Evolutionary conservation across 2,888 invertebrate species (phyloP), one percentile per base, ranked within the genome.

Genomic region (Diaperis boleti): DNA sequence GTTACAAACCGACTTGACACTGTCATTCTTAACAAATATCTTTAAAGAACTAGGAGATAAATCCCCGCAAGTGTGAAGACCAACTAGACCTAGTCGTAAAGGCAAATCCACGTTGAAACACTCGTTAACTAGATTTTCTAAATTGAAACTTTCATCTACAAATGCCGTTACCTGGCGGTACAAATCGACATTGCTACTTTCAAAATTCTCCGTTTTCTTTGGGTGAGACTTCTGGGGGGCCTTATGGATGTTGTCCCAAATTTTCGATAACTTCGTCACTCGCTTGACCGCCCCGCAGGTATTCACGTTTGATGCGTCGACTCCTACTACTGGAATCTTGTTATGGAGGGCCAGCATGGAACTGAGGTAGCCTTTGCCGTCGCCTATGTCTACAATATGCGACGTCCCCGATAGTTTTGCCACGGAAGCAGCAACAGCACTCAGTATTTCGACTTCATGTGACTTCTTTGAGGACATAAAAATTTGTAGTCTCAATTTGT

Each of bases 31-130:
- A 2, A 83, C 76, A 76, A 94, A 96, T 8, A 92, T 83, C 64
- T 87, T 86, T 0, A 95, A 81, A 33, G 89, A 89, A 7, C 88
- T 87, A 1, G 92, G 83, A 0, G 92, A 90, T 3, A 96, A 82
- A 81, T 92, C 89, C 0, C 96, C 96, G 79, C 96, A 96, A 0
- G 96, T 95, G 77, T 96, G 96, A 4, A 96, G 84, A 7, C 96
- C 96, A 75, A 85, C 87, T 1, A 90, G 72, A 26, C 88, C 83
- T n/a, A 89, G 70, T 8, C 14, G 35, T 6, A 26, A n/a, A n/a
- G 42, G 13, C 5, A 22, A 29, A 29, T 4, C n/a, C 5, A 22
- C 71, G 1, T 72, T 78, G 76, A 88, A 90, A 62, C 84, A 76
- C 8, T 86, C 79, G 20, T 71, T 74, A 0, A 89, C 75, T 0